Evolutionary conservation across 2,113 vertebrate species (phyloP).

Genomic region (Beaufortia kweichowensis): DNA sequence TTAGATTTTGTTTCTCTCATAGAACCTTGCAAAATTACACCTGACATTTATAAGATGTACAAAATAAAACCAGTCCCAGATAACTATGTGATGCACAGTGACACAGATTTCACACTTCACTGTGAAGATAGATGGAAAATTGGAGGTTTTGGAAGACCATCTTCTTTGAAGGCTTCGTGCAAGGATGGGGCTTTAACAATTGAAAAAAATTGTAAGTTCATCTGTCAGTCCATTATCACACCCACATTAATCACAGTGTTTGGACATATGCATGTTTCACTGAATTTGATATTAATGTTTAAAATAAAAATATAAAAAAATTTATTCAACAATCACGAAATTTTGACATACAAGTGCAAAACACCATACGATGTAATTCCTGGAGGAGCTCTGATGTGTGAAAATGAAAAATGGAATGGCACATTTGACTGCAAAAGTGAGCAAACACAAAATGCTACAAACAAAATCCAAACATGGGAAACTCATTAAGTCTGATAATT

Average conservation of each 20-base stretch:
- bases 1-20: background rate
- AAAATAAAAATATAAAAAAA: background rate
- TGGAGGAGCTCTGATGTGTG: background rate
- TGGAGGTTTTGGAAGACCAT: background rate
- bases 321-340: slow-evolving; percentile 7
- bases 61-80: background rate
- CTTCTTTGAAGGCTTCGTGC: background rate
- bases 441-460: background rate
- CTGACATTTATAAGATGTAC: background rate
- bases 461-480: no score
- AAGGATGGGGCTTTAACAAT: slow-evolving; percentile 5
- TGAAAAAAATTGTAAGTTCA: slow-evolving; percentile 23
- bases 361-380: background rate
- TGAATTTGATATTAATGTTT: no score
- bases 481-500: no score
- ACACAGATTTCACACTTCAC: background rate
- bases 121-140: background rate
- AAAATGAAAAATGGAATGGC: background rate
- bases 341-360: background rate
- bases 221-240: no score
- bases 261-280: no score
- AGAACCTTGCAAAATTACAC: slow-evolving; percentile 10
- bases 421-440: slow-evolving; percentile 6
- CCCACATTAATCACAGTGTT: no score
- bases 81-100: no score